phyloP scores from a whole-genome alignment of 2,888 invertebrate species.

The Eilema sororculum region DNA sequence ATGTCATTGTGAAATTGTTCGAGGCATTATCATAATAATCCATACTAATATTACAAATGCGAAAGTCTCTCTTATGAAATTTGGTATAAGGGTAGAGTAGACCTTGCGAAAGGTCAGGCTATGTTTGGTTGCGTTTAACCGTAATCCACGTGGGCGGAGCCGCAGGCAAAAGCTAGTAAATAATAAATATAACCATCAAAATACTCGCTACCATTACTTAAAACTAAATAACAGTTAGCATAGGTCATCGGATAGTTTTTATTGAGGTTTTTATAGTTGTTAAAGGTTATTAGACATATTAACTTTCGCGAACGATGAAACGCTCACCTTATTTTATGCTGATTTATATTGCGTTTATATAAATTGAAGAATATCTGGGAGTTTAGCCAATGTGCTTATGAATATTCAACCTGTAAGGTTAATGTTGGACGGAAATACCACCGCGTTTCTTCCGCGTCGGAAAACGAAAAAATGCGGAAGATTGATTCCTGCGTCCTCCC shows the following conservation, averaged over 20 bases:
- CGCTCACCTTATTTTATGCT: not conserved
- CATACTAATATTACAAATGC: too few relatives aligned
- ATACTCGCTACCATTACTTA: not conserved
- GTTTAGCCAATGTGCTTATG: too few relatives aligned
- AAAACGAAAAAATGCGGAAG: not conserved
- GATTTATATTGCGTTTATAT: not conserved
- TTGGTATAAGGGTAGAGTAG: too few relatives aligned
- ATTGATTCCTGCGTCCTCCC: too few relatives aligned
- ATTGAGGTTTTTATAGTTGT: not conserved
- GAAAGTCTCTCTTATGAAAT: too few relatives aligned
- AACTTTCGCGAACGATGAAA: not conserved
- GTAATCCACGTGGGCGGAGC: too few relatives aligned
- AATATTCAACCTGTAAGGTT: not conserved
- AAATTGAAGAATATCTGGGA: not conserved
- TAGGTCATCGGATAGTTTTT: not conserved
- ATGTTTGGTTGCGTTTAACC: too few relatives aligned
- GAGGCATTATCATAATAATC: not conserved
- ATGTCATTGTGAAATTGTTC: not conserved
- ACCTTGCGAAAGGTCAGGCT: too few relatives aligned
- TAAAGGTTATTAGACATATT: not conserved
- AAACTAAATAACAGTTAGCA: not conserved
- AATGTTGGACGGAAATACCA: not conserved
- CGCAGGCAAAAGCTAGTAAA: too few relatives aligned
- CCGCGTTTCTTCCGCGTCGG: not conserved
- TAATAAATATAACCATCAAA: not conserved